Evolutionary conservation across 2,797 vertebrate species (phyloP), one percentile per base, ranked within the genome.

Genomic region (Parauchenoglanis ngamensis): DNA sequence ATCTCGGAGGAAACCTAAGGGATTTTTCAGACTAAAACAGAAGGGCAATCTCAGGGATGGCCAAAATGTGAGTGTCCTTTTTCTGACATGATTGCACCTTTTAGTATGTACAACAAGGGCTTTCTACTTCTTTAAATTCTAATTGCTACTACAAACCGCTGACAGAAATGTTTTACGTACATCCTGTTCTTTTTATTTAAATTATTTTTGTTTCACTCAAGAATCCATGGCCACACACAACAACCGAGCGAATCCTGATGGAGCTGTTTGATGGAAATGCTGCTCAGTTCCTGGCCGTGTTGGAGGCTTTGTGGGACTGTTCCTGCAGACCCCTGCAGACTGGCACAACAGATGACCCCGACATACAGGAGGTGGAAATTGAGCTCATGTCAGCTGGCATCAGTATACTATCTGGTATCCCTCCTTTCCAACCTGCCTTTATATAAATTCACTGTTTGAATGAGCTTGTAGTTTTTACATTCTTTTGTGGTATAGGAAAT

Each of bases 301-400:
- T 97, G 87, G 98, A 99, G 92, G 96, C 96, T 7, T 93, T 99
- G 40, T 95, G 95, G 91, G 95, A 97, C 89, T 95, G 93, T 13
- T 94, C 87, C 15, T 94, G 93, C 79, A 91, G 82, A 8, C 94
- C 94, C 0, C 90, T 98, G 65, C 92, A 94, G 68, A 94, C 93
- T 0, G 93, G 92, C 35, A 19, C 89, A 84, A 94, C 95, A 2
- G 96, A 97, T n/a, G 96, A 98, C 89, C 67, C 67, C 1, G 96
- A 97, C 91, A 52, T 95, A 46, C 90, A 89, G 63, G 96, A 97
- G n/a, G 97, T 97, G 49, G 91, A 95, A 88, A 89, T 96, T 40
- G 98, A 99, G 88, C 96, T 99, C 56, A 95, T 98, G 87, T 94
- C 95, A 86, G 96, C 98, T 90, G 98, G 97, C 85, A 90, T 95